phyloP scores from a whole-genome alignment of 1,140 invertebrate genomes.

The Halesus radiatus region DNA sequence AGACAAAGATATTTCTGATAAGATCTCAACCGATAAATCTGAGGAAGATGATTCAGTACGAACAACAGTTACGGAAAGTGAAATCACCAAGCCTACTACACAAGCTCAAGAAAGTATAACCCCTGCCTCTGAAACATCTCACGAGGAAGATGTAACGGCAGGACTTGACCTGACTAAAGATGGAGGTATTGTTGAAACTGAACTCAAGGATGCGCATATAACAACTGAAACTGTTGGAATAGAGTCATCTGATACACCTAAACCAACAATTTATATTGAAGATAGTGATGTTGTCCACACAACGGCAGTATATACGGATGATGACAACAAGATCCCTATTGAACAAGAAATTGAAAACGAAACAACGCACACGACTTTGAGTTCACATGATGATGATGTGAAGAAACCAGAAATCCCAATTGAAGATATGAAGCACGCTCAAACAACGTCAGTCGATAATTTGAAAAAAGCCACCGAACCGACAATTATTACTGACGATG shows the following conservation, averaged over 20 bases:
- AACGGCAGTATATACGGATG: not conserved
- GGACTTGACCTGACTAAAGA: too few relatives aligned
- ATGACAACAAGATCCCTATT: not conserved
- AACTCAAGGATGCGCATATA: too few relatives aligned
- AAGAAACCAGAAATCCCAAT: not conserved
- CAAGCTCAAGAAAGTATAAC: not conserved
- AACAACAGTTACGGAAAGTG: not conserved
- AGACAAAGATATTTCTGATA: not conserved
- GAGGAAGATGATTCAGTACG: not conserved
- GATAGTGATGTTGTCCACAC: not conserved
- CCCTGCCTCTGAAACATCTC: too few relatives aligned
- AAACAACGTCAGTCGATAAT: not conserved
- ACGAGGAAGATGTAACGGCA: too few relatives aligned
- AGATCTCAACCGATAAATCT: not conserved
- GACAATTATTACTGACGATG: too few relatives aligned
- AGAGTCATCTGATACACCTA: too few relatives aligned
- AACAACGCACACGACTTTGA: conserved; percentile 8
- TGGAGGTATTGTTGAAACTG: too few relatives aligned
- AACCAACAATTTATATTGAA: not conserved
- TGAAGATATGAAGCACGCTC: not conserved
- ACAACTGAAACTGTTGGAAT: too few relatives aligned
- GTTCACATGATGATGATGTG: not conserved
- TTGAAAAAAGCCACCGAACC: too few relatives aligned
- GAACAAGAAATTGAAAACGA: not conserved
- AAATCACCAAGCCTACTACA: not conserved